Conservation (phyloP, 1,140 invertebrate genomes). For the Eumeta japonica region DNA sequence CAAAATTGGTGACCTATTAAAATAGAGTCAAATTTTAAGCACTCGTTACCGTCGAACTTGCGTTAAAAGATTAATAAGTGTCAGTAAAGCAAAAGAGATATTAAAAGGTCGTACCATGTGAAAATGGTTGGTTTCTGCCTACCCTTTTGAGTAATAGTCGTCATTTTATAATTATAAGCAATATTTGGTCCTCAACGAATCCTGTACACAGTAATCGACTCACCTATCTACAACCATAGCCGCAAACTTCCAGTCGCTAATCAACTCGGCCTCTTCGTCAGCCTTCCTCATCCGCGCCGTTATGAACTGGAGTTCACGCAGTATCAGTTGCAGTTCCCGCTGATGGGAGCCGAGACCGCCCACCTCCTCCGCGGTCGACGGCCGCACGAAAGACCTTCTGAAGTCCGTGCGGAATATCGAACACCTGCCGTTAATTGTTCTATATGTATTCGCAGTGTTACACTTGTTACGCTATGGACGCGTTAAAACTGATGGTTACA, state of each 20-base stretch:
- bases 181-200: too few species aligned
- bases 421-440: conserved; percentile 37
- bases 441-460: too few species aligned
- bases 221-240: conserved; percentile 96
- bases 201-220: conserved; percentile 3
- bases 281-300: conserved; percentile 86
- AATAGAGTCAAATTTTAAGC: too few species aligned
- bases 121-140: not conserved
- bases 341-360: conserved; percentile 56
- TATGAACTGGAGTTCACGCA: conserved; percentile 92
- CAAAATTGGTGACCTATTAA: too few species aligned
- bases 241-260: conserved; percentile 98
- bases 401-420: conserved; percentile 54
- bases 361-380: conserved; percentile 64
- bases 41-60: too few species aligned
- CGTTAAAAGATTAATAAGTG: too few species aligned
- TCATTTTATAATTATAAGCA: too few species aligned
- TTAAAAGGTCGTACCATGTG: not conserved
- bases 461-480: not conserved
- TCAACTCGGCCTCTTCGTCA: conserved; percentile 86
- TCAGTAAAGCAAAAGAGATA: too few species aligned
- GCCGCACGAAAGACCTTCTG: conserved; percentile 59
- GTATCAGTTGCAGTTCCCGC: conserved; percentile 78
- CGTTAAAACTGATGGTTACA: too few species aligned
- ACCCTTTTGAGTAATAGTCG: too few species aligned